phyloP scores from a whole-genome alignment of 2,888 invertebrate genomes.

The Melanchra persicariae region DNA sequence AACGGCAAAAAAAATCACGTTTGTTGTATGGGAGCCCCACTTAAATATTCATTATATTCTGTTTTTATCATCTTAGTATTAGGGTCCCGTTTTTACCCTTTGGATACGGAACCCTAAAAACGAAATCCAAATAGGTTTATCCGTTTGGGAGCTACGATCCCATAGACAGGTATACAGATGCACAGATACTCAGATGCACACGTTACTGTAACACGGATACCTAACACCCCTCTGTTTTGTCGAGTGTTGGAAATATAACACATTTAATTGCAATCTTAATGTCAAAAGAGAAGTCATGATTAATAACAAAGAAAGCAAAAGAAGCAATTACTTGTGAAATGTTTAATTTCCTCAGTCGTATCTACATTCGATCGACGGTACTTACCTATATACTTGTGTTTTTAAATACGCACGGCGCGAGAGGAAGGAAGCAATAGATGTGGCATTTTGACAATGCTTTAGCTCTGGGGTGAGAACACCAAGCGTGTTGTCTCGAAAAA shows the following conservation, averaged over 20 bases:
- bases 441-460: constrained; percentile 33
- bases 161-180: not conserved
- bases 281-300: constrained; percentile 49
- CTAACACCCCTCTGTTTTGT: no score
- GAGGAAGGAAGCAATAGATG: constrained; percentile 49
- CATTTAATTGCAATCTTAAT: constrained; percentile 36
- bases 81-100: no score
- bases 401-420: constrained; percentile 68
- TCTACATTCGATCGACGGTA: constrained; percentile 75
- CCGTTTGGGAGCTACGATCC: not conserved
- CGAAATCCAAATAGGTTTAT: not conserved
- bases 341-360: constrained; percentile 77
- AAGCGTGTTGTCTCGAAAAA: not conserved
- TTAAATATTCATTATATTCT: no score
- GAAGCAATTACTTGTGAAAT: constrained; percentile 73
- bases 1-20: no score
- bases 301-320: constrained; percentile 63
- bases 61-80: no score
- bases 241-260: not conserved
- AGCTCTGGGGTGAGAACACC: no score
- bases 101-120: no score
- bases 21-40: no score
- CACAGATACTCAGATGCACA: not conserved
- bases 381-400: constrained; percentile 76
- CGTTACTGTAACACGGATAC: no score